phyloP scores from a whole-genome alignment of 2,113 vertebrate genomes.

The Zosterops hypoxanthus region DNA sequence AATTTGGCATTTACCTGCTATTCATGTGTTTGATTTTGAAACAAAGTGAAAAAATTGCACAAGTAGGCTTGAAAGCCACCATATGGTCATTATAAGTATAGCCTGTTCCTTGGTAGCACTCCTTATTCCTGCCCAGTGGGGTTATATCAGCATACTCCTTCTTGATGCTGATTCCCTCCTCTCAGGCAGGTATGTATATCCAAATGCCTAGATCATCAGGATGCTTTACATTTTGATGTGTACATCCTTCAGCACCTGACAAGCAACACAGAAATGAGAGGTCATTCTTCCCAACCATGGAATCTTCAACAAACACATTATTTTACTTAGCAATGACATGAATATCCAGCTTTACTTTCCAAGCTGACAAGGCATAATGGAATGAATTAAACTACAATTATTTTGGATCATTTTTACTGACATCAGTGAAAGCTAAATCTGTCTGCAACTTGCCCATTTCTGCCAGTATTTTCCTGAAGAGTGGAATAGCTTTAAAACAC shows the following conservation, averaged over 20 bases:
- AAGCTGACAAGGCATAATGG: neutral
- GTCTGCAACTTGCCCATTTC: neutral
- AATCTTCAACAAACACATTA: neutral
- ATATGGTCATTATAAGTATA: neutral
- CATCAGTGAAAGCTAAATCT: neutral
- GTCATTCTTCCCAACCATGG: neutral
- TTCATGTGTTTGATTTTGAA: slow-evolving; percentile 26
- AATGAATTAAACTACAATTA: neutral
- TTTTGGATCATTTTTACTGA: neutral
- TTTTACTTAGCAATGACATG: neutral
- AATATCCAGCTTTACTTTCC: neutral
- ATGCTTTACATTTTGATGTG: neutral
- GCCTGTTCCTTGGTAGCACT: neutral
- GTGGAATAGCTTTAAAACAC: neutral
- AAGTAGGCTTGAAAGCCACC: neutral
- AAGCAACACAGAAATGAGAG: neutral
- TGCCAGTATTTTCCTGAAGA: neutral
- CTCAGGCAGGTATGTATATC: neutral
- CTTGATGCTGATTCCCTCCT: neutral
- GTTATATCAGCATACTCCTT: neutral
- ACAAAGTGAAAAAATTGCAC: slow-evolving; percentile 14
- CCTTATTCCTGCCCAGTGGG: neutral
- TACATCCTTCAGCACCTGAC: neutral
- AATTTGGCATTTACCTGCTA: neutral
- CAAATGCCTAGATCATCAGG: neutral